Evolutionary conservation across 2,888 invertebrate genomes (phyloP).

Genomic region (Clepsis dumicolana): DNA sequence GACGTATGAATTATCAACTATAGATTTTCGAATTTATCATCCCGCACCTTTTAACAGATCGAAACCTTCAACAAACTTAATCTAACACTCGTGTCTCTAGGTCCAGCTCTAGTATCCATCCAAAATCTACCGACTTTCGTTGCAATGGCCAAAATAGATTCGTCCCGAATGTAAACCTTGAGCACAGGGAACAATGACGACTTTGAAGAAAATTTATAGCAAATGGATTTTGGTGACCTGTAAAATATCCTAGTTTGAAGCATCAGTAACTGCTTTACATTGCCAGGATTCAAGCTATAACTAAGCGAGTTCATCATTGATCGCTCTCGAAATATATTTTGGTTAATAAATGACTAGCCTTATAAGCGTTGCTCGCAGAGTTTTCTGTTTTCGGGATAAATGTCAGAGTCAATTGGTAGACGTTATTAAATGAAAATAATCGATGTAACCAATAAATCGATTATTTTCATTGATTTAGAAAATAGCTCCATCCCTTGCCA

Average conservation of each 20-base stretch:
- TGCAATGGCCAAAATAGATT: background rate
- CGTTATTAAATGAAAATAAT: too few species aligned
- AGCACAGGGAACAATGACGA: background rate
- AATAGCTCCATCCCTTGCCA: too few species aligned
- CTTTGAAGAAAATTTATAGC: background rate
- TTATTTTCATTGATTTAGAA: too few species aligned
- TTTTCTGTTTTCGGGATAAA: background rate
- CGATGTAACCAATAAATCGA: too few species aligned
- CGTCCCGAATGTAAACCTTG: background rate
- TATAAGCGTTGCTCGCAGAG: background rate
- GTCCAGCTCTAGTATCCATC: slow-evolving; percentile 20
- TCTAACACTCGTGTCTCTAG: slow-evolving; percentile 15
- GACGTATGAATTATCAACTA: too few species aligned
- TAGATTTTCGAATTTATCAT: too few species aligned
- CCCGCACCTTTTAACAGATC: too few species aligned
- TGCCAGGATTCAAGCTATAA: slow-evolving; percentile 19
- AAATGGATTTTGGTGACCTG: background rate
- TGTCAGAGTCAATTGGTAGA: too few species aligned
- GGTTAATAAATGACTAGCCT: background rate
- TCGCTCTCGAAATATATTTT: background rate
- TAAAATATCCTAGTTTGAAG: background rate
- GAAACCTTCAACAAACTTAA: slow-evolving; percentile 34
- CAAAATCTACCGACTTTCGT: slow-evolving; percentile 13
- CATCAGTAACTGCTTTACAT: slow-evolving; percentile 12
- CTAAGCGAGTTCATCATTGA: slow-evolving; percentile 11